Base-by-base conservation (phyloP, 1,140 invertebrate species). In the Brachionus sp. region DNA sequence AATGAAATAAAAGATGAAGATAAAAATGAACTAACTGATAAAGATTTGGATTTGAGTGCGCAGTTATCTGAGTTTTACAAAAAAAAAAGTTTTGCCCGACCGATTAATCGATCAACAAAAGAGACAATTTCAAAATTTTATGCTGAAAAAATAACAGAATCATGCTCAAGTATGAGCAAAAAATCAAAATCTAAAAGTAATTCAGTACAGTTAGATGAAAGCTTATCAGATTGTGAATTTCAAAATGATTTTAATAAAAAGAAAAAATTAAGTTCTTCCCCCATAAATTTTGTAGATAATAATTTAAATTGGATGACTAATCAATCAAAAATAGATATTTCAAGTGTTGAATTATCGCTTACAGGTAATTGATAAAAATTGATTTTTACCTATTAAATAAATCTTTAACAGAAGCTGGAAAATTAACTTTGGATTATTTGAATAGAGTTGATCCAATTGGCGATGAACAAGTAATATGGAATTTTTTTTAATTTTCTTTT, bases 281-380 rank as follows among this genome's bases (percentile, higher is more conserved):
- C 77, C 3, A 16, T 77, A 5, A 80, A 80, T 66, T 57, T 62
- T 29, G 37, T 80, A 23, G 77, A 80, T 29, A 39, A 29, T 33
- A 25, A 19, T 62, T 62, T 80, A 42, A 44, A 80, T 44, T 80
- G 77, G 77, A 80, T 80, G 33, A 57, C 35, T 5, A 80, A 66
- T 66, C 46, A 80, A 50, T 57, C 77, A 12, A 35, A 25, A n/a
- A 62, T 44, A 13, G 70, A 75, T 46, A 23, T 75, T 42, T 75
- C 70, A n/a, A 75, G 44, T 46, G 37, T 80, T n/a, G 77, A 80
- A 25, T 25, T 57, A 37, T 80, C 77, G 2, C 29, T 80, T 12
- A 80, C 77, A 62, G 77, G 77, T 80, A 16, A n/a, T 80, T 44
- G 0, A 70, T 35, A 5, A 2, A 12, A n/a, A 46, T 44, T 16